A percentile compares a stretch with the other conserved stretches of the same genome.
phyloP scores from a whole-genome alignment of 2,797 vertebrate genomes.

The Spinus olivaceus region DNA sequence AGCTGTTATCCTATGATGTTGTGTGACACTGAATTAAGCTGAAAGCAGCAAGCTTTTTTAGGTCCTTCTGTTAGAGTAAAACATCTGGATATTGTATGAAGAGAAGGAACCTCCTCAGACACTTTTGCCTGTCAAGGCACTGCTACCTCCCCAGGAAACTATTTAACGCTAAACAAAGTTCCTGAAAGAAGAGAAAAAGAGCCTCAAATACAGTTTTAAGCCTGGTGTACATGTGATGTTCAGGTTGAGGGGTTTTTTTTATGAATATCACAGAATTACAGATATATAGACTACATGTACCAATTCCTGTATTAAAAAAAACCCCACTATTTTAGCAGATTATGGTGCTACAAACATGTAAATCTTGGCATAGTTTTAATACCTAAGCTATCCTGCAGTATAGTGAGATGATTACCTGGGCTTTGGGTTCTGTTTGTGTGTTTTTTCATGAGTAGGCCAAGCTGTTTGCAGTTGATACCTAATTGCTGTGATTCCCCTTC shows the following conservation, averaged over 20 bases:
- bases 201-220: background rate
- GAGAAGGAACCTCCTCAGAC: background rate
- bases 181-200: background rate
- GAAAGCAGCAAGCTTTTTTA: background rate
- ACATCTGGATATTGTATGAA: background rate
- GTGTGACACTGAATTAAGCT: background rate
- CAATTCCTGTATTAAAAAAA: background rate
- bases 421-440: background rate
- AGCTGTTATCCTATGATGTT: background rate
- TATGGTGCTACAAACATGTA: background rate
- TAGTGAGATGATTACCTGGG: too few species aligned
- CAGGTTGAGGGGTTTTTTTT: accelerated
- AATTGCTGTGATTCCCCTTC: background rate
- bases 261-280: background rate
- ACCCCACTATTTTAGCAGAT: background rate
- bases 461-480: background rate
- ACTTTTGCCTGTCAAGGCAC: background rate
- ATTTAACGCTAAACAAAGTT: background rate
- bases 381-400: background rate
- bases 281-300: accelerated
- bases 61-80: background rate
- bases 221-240: background rate
- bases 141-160: background rate
- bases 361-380: background rate
- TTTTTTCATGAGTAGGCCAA: background rate